phyloP scores from a whole-genome alignment of 2,797 vertebrate genomes.

The Apodemus agrarius region DNA sequence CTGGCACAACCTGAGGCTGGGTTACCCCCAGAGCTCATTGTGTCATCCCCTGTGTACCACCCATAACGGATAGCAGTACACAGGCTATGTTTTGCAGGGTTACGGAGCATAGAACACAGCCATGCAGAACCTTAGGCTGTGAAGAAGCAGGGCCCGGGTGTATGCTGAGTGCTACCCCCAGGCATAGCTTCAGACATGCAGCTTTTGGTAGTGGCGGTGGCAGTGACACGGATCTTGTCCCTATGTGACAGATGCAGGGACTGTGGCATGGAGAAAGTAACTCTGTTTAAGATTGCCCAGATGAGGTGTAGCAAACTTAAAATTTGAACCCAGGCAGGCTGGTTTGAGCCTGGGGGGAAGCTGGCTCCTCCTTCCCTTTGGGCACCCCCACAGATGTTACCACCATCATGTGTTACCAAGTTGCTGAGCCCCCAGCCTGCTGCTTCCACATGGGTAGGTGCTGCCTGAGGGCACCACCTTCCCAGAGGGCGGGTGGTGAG shows the following conservation, averaged over 20 bases:
- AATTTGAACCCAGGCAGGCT: neutral
- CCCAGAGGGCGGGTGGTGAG: neutral
- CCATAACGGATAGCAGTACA: rapidly evolving
- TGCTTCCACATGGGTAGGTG: neutral
- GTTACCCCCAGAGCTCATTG: neutral
- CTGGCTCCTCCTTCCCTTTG: no score
- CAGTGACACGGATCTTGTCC: rapidly evolving
- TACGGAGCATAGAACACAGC: rapidly evolving
- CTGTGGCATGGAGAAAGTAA: neutral
- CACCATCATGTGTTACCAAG: no score
- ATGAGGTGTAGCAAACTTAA: neutral
- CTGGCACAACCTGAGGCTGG: neutral
- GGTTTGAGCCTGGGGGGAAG: no score
- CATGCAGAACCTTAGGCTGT: rapidly evolving
- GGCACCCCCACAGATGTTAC: neutral
- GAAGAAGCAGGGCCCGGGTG: neutral
- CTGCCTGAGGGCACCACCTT: neutral
- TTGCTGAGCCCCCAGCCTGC: neutral
- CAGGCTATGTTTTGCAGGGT: rapidly evolving
- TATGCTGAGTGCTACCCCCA: neutral
- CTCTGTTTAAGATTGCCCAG: neutral
- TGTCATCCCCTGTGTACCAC: no score
- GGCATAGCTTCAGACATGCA: neutral
- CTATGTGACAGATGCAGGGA: neutral
- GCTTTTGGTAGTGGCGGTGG: neutral